Percentiles rank a stretch among this genome's conserved stretches.
Evolutionary conservation across 1,140 invertebrate genomes (phyloP).

Genomic region (Drosophila mayri): DNA sequence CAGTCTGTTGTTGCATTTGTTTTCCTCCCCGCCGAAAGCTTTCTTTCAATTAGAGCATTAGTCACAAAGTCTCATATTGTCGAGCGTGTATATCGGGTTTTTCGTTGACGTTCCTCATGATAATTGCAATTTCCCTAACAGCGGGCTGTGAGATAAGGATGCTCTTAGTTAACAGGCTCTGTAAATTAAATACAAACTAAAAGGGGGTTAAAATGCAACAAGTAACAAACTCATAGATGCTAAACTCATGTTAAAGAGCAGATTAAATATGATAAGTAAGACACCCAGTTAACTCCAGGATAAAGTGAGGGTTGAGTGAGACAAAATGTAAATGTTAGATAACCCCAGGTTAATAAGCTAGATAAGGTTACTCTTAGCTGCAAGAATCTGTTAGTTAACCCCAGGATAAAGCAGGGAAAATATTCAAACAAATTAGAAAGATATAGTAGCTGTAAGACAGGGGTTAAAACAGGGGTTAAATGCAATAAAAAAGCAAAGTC

Average conservation of each 20-base stretch:
- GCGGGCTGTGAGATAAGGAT: conserved; percentile 29
- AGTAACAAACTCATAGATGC: neutral
- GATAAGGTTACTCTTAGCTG: neutral
- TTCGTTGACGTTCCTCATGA: conserved; percentile 58
- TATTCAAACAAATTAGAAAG: neutral
- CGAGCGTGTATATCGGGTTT: conserved; percentile 21
- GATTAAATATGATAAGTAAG: neutral
- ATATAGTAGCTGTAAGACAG: neutral
- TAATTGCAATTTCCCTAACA: conserved; percentile 28
- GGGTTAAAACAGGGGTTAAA: too few relatives aligned
- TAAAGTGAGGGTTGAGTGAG: neutral
- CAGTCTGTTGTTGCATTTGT: conserved; percentile 34
- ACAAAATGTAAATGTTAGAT: too few relatives aligned
- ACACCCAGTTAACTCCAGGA: neutral
- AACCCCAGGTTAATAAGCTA: too few relatives aligned
- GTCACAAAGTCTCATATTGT: conserved; percentile 54
- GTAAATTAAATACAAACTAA: conserved; percentile 1
- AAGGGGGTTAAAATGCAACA: neutral
- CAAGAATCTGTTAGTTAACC: neutral
- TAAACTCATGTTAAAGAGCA: neutral
- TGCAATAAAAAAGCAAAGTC: too few relatives aligned
- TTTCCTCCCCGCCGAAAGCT: conserved; percentile 20
- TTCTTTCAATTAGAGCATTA: conserved; percentile 73
- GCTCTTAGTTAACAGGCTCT: neutral
- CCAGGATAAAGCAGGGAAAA: neutral